phyloP scores from a whole-genome alignment of 2,888 invertebrate species.

The Xestoiulus laeticollis region DNA sequence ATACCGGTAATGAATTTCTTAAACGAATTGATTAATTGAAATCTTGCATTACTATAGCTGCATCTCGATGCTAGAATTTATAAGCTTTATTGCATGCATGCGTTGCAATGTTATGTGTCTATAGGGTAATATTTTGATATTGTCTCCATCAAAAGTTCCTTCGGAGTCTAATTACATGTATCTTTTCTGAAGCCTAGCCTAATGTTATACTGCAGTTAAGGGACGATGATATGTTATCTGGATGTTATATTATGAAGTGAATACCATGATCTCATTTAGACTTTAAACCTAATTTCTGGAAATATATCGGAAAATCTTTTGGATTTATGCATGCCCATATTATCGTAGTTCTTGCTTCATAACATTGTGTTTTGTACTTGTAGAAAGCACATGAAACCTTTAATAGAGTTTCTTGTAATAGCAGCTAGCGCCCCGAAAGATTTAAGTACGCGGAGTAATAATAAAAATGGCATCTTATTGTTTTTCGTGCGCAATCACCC shows the following conservation, averaged over 20 bases:
- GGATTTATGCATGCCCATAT: not conserved
- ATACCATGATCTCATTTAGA: not conserved
- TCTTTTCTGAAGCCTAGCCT: not conserved
- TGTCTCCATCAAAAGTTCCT: not conserved
- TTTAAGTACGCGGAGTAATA: conserved; percentile 38
- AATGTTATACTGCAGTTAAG: not conserved
- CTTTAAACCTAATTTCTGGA: not conserved
- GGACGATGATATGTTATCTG: not conserved
- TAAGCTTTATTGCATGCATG: not conserved
- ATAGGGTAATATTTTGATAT: not conserved
- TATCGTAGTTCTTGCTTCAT: not conserved
- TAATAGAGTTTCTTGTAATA: conserved; percentile 23
- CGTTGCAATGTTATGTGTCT: not conserved
- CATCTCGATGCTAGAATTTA: not conserved
- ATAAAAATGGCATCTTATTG: conserved; percentile 41
- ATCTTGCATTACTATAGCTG: not conserved
- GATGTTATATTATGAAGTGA: not conserved
- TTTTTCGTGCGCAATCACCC: conserved; percentile 40
- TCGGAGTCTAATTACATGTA: not conserved
- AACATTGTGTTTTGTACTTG: not conserved
- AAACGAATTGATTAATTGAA: not conserved
- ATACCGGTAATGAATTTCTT: too few species aligned
- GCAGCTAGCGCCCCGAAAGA: conserved; percentile 34
- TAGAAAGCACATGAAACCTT: conserved; percentile 9
- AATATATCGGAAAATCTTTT: not conserved